A percentile compares a stretch with the other conserved stretches of the same genome.
These are phyloP conservation scores for Euplagia quadripunctaria DNA, from an alignment of 2,888 invertebrate species.

Conservation along the genomic window DNA sequence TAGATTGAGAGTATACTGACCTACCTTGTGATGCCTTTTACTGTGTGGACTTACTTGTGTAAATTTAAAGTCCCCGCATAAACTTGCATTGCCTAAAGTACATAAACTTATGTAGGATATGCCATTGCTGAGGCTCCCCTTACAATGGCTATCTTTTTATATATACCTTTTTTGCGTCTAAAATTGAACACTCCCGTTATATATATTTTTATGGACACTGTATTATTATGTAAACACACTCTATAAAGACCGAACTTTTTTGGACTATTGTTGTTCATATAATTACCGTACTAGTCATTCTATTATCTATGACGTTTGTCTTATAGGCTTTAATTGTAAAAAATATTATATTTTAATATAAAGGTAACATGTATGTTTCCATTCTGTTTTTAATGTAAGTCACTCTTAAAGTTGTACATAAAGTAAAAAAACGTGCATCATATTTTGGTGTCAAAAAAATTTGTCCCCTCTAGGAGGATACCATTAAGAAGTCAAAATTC, in stretches of 20 bases:
- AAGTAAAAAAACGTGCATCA: not conserved
- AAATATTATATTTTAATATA: not conserved
- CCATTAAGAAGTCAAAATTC: slow-evolving; percentile 25
- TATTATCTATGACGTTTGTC: not conserved
- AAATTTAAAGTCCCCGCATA: too few relatives aligned
- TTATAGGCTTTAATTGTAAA: not conserved
- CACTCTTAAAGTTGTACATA: not conserved
- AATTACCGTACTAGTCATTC: not conserved
- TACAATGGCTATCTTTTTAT: not conserved
- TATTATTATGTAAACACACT: not conserved
- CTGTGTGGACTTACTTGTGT: too few relatives aligned
- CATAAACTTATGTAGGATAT: not conserved
- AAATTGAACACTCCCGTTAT: not conserved
- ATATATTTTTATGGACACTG: not conserved
- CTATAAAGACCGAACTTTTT: not conserved
- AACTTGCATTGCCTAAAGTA: not conserved
- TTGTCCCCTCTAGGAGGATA: not conserved
- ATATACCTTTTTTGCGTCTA: not conserved
- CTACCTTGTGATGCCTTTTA: not conserved
- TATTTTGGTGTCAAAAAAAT: not conserved
- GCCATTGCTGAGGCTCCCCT: not conserved
- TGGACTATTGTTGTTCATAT: not conserved
- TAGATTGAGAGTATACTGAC: not conserved
- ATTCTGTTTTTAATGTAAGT: not conserved
- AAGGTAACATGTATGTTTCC: not conserved